Evolutionary conservation across 2,113 vertebrate species (phyloP).

Genomic region (Callithrix jacchus): DNA sequence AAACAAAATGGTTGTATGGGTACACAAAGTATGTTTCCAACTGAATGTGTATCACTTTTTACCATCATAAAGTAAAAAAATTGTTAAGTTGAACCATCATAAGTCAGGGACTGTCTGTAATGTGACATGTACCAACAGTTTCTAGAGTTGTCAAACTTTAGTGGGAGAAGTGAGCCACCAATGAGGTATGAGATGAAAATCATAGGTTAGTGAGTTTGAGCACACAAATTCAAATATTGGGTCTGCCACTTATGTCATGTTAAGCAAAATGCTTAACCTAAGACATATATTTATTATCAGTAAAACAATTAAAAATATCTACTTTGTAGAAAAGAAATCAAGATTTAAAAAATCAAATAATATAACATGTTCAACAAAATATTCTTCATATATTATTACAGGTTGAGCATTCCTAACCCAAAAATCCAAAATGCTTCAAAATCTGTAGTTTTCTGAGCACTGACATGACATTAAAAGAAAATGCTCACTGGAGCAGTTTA

Average conservation of each 20-base stretch:
- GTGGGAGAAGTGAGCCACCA: background rate
- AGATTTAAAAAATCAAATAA: background rate
- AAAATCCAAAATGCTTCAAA: background rate
- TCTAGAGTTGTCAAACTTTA: background rate
- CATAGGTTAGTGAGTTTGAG: background rate
- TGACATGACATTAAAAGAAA: background rate
- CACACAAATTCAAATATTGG: background rate
- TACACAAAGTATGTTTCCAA: background rate
- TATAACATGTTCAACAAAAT: background rate
- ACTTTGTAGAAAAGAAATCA: background rate
- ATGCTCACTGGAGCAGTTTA: background rate
- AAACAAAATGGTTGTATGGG: background rate
- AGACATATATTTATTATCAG: background rate
- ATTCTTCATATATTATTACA: background rate
- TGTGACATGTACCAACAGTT: background rate
- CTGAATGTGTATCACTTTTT: background rate
- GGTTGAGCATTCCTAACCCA: background rate
- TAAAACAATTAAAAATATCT: background rate
- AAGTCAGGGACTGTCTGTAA: background rate
- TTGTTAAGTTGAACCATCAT: background rate
- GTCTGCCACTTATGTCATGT: background rate
- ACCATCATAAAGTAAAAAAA: background rate
- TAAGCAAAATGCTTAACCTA: background rate
- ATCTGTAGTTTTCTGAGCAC: background rate
- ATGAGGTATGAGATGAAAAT: background rate